Conservation (phyloP, 2,888 invertebrate species). For the Falcaria lacertinaria region DNA sequence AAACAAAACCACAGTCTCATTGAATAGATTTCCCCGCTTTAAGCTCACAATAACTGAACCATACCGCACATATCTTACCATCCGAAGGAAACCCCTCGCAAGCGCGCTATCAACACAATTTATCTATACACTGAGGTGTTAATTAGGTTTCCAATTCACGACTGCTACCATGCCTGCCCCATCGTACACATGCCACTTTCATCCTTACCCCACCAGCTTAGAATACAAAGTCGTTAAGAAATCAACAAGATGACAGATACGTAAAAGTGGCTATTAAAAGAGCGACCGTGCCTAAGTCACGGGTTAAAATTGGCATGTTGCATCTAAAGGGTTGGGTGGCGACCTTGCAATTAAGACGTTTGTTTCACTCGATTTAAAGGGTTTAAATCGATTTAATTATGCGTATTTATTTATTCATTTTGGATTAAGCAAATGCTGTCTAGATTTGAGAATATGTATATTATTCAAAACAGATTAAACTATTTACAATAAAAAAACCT, state of each 20-base stretch:
- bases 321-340: constrained; percentile 48
- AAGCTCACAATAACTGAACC: constrained; percentile 16
- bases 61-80: constrained; percentile 37
- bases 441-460: no score
- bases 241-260: constrained; percentile 58
- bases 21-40: constrained; percentile 1
- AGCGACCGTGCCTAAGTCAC: constrained; percentile 61
- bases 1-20: background rate
- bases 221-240: constrained; percentile 20
- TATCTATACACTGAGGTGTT: constrained; percentile 73
- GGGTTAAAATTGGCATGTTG: constrained; percentile 68
- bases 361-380: constrained; percentile 4
- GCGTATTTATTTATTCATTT: background rate
- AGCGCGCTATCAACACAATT: constrained; percentile 66
- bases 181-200: constrained; percentile 16
- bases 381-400: background rate
- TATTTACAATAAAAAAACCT: no score
- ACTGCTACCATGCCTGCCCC: constrained; percentile 54
- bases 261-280: constrained; percentile 65
- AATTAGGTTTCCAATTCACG: constrained; percentile 76
- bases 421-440: no score
- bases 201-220: constrained; percentile 22
- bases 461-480: no score
- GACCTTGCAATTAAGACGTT: constrained; percentile 59
- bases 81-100: constrained; percentile 46